Conservation (phyloP, 2,797 vertebrate genomes). For the Hylomyscus alleni region DNA sequence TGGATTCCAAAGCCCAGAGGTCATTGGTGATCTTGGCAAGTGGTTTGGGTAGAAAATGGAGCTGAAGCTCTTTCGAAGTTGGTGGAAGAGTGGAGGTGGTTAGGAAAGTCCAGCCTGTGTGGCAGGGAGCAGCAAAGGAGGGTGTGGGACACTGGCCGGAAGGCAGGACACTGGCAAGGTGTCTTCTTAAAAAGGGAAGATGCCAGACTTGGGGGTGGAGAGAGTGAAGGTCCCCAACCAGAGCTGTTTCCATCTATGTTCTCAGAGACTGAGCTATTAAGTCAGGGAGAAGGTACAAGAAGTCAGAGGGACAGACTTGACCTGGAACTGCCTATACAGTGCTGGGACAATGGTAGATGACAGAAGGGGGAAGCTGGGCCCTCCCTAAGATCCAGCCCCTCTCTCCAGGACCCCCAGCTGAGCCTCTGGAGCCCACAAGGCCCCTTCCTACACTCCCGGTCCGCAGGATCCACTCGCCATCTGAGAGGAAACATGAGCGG, state of each 20-base stretch:
- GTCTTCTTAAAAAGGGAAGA: neutral
- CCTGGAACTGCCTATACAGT: neutral
- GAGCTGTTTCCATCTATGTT: slow-evolving; percentile 11
- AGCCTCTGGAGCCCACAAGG: slow-evolving; percentile 96
- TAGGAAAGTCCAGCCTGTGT: neutral
- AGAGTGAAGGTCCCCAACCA: neutral
- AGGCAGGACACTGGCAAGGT: neutral
- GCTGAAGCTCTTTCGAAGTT: neutral
- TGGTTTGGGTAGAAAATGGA: neutral
- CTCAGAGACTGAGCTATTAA: neutral
- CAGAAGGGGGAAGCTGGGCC: neutral
- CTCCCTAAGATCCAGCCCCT: slow-evolving; percentile 76
- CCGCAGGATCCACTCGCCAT: slow-evolving; percentile 94
- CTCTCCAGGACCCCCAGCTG: slow-evolving; percentile 94
- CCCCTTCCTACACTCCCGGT: slow-evolving; percentile 96
- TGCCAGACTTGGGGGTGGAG: neutral
- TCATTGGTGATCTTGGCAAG: slow-evolving; percentile 16
- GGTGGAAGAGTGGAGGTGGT: neutral
- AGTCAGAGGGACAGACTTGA: neutral
- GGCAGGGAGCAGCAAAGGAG: neutral
- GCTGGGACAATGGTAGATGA: neutral
- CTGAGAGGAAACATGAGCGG: slow-evolving; percentile 95
- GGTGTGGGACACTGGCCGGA: neutral
- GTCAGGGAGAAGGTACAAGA: neutral
- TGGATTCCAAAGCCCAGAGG: neutral